Evolutionary conservation across 2,797 vertebrate species (phyloP).

Genomic region (Anableps anableps): DNA sequence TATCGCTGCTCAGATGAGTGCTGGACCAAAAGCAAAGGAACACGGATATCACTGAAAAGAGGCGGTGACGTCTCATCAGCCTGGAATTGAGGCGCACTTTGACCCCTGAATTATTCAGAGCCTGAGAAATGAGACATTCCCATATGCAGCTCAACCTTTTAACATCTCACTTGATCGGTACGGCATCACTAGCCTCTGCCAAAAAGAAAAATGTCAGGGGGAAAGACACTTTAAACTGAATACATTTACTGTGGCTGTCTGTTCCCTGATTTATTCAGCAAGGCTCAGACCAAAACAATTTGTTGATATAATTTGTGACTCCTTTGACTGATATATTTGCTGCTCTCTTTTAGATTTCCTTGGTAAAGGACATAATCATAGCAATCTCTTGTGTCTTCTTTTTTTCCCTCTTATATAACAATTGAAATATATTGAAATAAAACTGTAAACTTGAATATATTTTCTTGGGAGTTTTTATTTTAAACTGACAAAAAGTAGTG

Average conservation of each 20-base stretch:
- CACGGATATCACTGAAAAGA: constrained; percentile 43
- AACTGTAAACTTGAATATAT: not conserved
- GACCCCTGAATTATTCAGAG: constrained; percentile 49
- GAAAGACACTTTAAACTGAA: constrained; percentile 5
- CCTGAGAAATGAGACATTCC: constrained; percentile 63
- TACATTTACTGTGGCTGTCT: constrained; percentile 1
- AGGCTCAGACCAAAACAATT: not conserved
- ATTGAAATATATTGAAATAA: not conserved
- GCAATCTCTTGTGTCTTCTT: not conserved
- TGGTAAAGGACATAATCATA: not conserved
- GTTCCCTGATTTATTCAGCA: not conserved
- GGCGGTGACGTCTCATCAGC: constrained; percentile 43
- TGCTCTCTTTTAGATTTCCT: not conserved
- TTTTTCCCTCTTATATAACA: not conserved
- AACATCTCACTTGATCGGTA: constrained; percentile 29
- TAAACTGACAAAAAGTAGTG: not conserved
- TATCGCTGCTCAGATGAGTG: not conserved
- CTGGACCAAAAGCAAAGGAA: constrained; percentile 51
- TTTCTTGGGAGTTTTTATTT: not conserved
- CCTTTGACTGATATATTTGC: not conserved
- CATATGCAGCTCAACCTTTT: constrained; percentile 34
- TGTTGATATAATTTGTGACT: constrained; percentile 4
- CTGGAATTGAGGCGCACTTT: constrained; percentile 47
- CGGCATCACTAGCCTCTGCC: not conserved
- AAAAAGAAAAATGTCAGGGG: constrained; percentile 28